Percentiles rank a stretch among this genome's conserved stretches.
Conservation (phyloP, 2,888 invertebrate species). For the Abrostola triplasia region DNA sequence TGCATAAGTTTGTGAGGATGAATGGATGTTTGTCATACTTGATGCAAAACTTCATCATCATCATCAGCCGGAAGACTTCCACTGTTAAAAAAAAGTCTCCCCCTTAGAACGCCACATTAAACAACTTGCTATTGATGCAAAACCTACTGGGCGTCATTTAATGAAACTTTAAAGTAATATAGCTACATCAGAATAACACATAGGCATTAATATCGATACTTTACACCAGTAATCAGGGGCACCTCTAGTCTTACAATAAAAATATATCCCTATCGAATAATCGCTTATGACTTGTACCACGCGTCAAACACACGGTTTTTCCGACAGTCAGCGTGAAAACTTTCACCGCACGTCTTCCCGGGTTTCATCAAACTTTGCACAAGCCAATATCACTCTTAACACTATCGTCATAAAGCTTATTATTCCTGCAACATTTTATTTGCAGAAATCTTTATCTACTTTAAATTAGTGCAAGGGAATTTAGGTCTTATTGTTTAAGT, state of each 20-base stretch:
- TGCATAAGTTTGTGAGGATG: too few species aligned
- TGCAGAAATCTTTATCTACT: slow-evolving; percentile 28
- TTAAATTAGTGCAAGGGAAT: slow-evolving; percentile 28
- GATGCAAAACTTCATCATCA: too few species aligned
- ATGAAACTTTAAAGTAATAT: too few species aligned
- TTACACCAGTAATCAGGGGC: too few species aligned
- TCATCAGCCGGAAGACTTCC: too few species aligned
- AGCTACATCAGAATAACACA: too few species aligned
- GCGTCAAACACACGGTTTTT: slow-evolving; percentile 62
- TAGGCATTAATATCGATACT: too few species aligned
- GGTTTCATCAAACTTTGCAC: slow-evolving; percentile 47
- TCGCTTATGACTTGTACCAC: slow-evolving; percentile 48
- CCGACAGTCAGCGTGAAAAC: slow-evolving; percentile 63
- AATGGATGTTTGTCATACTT: too few species aligned
- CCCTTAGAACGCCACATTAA: too few species aligned
- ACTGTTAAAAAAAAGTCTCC: too few species aligned
- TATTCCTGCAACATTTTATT: slow-evolving; percentile 4
- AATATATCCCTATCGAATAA: not conserved
- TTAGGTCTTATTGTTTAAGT: slow-evolving; percentile 11
- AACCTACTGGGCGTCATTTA: too few species aligned
- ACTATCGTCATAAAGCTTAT: slow-evolving; percentile 7
- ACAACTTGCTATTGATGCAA: too few species aligned
- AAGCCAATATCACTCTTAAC: slow-evolving; percentile 37
- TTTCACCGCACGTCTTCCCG: slow-evolving; percentile 66
- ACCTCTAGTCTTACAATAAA: not conserved